phyloP scores from a whole-genome alignment of 2,797 vertebrate genomes.

The Emys orbicularis region DNA sequence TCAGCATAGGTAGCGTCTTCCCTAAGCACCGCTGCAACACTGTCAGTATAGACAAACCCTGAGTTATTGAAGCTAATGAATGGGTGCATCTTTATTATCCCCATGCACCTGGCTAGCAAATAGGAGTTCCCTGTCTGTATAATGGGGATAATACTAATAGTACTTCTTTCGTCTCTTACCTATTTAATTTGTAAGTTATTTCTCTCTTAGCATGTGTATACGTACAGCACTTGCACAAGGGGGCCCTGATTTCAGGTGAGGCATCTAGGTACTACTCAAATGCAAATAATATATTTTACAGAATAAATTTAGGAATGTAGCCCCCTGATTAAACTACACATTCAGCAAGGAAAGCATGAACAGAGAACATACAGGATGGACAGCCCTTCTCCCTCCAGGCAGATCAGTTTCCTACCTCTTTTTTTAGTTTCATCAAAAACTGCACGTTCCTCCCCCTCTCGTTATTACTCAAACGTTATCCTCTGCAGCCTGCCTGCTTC shows the following conservation, averaged over 20 bases:
- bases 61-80: too few relatives aligned
- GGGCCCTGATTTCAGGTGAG: background rate
- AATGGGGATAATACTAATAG: background rate
- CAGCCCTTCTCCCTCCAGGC: background rate
- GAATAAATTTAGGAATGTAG: background rate
- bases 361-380: background rate
- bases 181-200: background rate
- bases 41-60: too few relatives aligned
- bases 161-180: background rate
- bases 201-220: rapidly evolving
- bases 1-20: too few relatives aligned
- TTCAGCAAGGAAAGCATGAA: background rate
- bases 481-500: background rate
- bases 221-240: background rate
- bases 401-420: background rate
- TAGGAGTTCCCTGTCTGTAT: background rate
- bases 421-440: background rate
- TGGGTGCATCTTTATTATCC: too few relatives aligned
- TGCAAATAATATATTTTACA: background rate
- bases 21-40: too few relatives aligned
- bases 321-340: background rate
- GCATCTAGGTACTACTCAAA: background rate
- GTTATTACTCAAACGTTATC: background rate
- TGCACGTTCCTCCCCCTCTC: background rate
- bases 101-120: too few relatives aligned